Conservation (phyloP, 2,797 vertebrate genomes). For the Paratrypauchen microcephalus region DNA sequence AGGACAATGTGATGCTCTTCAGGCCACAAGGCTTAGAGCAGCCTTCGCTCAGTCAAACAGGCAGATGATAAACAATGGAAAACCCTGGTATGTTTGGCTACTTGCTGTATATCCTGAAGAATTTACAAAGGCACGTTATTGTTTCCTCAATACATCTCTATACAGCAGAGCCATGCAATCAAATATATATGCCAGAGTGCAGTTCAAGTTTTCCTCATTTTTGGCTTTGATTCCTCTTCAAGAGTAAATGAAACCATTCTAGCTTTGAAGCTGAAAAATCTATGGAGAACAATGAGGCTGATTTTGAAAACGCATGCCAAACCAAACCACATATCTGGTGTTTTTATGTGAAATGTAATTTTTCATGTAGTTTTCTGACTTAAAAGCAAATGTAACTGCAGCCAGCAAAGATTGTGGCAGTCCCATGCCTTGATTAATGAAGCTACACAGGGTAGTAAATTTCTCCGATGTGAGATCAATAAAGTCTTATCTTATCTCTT, state of each 20-base stretch:
- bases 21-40: slow-evolving; percentile 45
- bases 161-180: slow-evolving; percentile 25
- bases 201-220: slow-evolving; percentile 55
- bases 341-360: slow-evolving; percentile 1
- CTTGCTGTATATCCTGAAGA: neutral
- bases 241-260: slow-evolving; percentile 19
- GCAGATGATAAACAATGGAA: slow-evolving; percentile 52
- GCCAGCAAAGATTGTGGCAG: neutral
- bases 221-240: slow-evolving; percentile 45
- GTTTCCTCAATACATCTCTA: slow-evolving; percentile 29
- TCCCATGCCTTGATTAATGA: slow-evolving; percentile 25
- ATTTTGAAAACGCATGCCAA: slow-evolving; percentile 6
- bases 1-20: slow-evolving; percentile 63
- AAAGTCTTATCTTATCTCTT: too few species aligned
- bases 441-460: neutral
- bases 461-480: too few species aligned
- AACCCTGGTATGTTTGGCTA: slow-evolving; percentile 19
- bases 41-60: slow-evolving; percentile 52
- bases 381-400: neutral
- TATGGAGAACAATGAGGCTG: slow-evolving; percentile 11
- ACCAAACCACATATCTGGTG: slow-evolving; percentile 5
- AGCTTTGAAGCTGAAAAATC: slow-evolving; percentile 67
- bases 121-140: slow-evolving; percentile 13
- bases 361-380: neutral
- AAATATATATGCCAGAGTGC: slow-evolving; percentile 34